These are phyloP conservation scores for Sebastes kiyomatsui DNA, from an alignment of 2,797 vertebrate species.

Conservation along the genomic window DNA sequence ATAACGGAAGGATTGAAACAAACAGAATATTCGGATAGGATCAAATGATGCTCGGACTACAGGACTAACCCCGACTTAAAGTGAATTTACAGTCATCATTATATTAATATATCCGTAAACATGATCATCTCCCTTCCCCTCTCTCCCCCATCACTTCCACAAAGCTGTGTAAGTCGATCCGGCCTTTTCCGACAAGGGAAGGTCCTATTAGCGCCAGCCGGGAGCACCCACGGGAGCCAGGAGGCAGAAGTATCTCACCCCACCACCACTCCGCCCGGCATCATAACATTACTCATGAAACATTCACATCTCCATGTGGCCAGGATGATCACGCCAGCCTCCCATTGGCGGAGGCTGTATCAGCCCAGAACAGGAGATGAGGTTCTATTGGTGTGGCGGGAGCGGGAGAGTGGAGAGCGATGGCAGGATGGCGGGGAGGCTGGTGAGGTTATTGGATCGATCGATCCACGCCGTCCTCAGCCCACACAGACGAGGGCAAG, in stretches of 20 bases:
- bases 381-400: conserved; percentile 72
- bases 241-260: conserved; percentile 61
- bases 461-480: conserved; percentile 53
- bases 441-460: conserved; percentile 54
- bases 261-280: conserved; percentile 51
- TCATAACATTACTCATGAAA: conserved; percentile 82
- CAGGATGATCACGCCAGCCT: conserved; percentile 63
- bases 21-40: background rate
- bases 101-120: conserved; percentile 16
- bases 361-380: conserved; percentile 81
- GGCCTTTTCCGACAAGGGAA: conserved; percentile 60
- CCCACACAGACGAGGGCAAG: conserved; percentile 53
- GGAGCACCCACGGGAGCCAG: conserved; percentile 66
- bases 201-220: conserved; percentile 78
- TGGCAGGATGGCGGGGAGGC: conserved; percentile 27
- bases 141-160: conserved; percentile 44
- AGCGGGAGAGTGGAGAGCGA: conserved; percentile 9
- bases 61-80: background rate
- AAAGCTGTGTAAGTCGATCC: conserved; percentile 72
- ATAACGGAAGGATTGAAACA: conserved; percentile 5
- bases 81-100: conserved; percentile 10
- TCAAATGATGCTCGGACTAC: background rate
- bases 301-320: conserved; percentile 78
- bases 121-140: conserved; percentile 24
- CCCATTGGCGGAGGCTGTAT: conserved; percentile 78